phyloP scores from a whole-genome alignment of 53 echinoderm and acorn worm species.

The Zoroaster sp. region DNA sequence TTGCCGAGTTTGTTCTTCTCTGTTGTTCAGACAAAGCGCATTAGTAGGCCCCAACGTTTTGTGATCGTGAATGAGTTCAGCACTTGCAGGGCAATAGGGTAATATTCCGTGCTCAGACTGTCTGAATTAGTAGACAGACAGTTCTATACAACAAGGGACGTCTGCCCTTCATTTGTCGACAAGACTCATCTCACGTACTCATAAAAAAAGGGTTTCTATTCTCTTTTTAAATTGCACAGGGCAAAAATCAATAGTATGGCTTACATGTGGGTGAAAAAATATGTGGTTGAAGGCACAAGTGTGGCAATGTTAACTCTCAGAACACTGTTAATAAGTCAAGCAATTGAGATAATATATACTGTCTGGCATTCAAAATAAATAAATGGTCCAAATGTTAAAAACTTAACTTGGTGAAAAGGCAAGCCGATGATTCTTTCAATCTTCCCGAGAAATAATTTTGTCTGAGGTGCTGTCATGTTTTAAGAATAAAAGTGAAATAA shows the following conservation, averaged over 20 bases:
- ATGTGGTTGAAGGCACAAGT: neutral
- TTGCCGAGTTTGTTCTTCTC: neutral
- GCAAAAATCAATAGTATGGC: neutral
- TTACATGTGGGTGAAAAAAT: neutral
- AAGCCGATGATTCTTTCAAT: no score
- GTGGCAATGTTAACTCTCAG: neutral
- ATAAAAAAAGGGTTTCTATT: constrained; percentile 4
- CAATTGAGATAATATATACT: no score
- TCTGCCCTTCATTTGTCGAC: neutral
- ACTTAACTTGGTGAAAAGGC: no score
- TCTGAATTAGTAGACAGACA: neutral
- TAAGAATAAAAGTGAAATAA: no score
- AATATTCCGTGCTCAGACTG: neutral
- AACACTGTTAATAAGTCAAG: neutral
- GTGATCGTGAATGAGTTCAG: neutral
- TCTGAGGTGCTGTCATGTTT: no score
- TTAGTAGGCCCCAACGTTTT: neutral
- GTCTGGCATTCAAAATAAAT: no score
- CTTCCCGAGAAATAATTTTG: no score
- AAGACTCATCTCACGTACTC: neutral
- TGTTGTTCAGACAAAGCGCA: neutral
- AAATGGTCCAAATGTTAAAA: no score
- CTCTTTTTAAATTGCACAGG: neutral
- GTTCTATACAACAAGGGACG: neutral
- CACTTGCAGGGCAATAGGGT: neutral